phyloP scores from a whole-genome alignment of 2,888 invertebrate genomes.

The Hofmannophila pseudospretella region DNA sequence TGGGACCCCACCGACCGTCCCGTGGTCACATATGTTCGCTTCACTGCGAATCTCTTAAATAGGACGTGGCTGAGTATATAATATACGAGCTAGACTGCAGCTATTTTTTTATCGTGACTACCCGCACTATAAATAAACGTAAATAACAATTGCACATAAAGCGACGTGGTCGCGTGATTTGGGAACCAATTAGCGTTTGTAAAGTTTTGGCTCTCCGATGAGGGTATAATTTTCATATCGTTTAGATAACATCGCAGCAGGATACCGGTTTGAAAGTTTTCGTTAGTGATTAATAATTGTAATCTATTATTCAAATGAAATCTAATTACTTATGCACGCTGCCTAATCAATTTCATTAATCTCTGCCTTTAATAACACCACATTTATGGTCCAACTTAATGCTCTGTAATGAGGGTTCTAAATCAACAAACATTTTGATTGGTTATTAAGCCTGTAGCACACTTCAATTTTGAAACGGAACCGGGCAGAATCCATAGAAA shows the following conservation, averaged over 20 bases:
- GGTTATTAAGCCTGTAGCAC: too few species aligned
- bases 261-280: background rate
- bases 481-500: too few species aligned
- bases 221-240: slow-evolving; percentile 1
- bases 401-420: too few species aligned
- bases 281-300: background rate
- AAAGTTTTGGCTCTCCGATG: slow-evolving; percentile 7
- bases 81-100: background rate
- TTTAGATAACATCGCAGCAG: slow-evolving; percentile 1
- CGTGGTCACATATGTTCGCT: slow-evolving; percentile 2
- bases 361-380: too few species aligned
- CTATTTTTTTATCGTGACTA: too few species aligned
- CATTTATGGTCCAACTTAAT: too few species aligned
- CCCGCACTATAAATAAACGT: slow-evolving; percentile 1
- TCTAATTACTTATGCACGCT: too few species aligned
- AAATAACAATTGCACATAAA: slow-evolving; percentile 7
- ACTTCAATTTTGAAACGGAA: too few species aligned
- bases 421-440: too few species aligned
- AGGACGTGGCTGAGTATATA: too few species aligned
- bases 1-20: slow-evolving; percentile 19
- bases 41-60: background rate
- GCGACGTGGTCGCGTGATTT: slow-evolving; percentile 14
- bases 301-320: background rate
- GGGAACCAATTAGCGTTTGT: slow-evolving; percentile 13
- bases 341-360: too few species aligned